A percentile compares a stretch with the other conserved stretches of the same genome.
phyloP scores from a whole-genome alignment of 2,113 vertebrate species.

The Andinoacara biseriatus region DNA sequence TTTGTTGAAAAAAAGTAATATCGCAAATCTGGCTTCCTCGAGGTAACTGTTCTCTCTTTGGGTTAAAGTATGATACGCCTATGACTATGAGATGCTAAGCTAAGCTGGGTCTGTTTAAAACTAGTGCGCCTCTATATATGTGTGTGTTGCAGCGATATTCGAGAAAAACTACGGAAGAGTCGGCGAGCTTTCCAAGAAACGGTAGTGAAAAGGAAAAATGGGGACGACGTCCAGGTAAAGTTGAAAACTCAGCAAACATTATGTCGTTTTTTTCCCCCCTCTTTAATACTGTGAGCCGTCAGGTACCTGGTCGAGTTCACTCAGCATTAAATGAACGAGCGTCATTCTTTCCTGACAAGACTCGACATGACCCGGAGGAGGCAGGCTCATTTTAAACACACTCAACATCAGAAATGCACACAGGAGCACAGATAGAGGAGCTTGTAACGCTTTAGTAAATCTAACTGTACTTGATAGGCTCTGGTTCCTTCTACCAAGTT shows the following conservation, averaged over 20 bases:
- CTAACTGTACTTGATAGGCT: constrained; percentile 74
- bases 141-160: constrained; percentile 50
- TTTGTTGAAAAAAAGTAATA: background rate
- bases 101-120: constrained; percentile 4
- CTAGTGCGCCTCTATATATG: background rate
- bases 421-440: background rate
- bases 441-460: constrained; percentile 30
- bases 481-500: constrained; percentile 71
- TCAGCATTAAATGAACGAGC: background rate
- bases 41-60: constrained; percentile 44
- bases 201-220: constrained; percentile 52
- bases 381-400: background rate
- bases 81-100: background rate
- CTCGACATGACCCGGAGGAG: constrained; percentile 30
- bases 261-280: no score
- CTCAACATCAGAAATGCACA: background rate
- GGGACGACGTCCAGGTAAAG: constrained; percentile 77
- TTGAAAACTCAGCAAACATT: fast-evolving
- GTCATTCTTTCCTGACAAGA: constrained; percentile 34
- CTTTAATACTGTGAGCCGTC: background rate
- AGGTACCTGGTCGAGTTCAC: background rate
- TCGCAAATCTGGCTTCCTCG: constrained; percentile 61
- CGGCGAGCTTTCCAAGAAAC: constrained; percentile 71
- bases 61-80: background rate
- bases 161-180: constrained; percentile 76